Evolutionary conservation across 2,888 invertebrate genomes (phyloP).

Genomic region (Dusona sp.): DNA sequence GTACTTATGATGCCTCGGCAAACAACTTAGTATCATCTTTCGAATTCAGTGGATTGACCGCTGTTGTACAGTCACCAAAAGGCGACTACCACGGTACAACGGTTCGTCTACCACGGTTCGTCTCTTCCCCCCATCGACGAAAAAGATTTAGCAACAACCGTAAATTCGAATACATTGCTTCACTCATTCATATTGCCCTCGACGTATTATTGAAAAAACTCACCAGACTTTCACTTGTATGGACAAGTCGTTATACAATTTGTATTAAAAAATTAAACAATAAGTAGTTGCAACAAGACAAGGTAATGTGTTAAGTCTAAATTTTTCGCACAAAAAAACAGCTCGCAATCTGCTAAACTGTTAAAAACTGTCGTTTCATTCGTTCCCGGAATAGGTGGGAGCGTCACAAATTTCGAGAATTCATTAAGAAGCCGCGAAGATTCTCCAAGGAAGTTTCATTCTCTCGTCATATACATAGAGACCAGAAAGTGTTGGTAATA

Average conservation of each 20-base stretch:
- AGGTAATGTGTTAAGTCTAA: not conserved
- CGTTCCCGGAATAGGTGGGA: not conserved
- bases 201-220: not conserved
- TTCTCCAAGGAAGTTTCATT: slow-evolving; percentile 55
- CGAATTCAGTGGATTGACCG: no score
- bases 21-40: no score
- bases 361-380: slow-evolving; percentile 5
- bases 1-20: no score
- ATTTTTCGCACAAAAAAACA: not conserved
- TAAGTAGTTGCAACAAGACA: not conserved
- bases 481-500: not conserved
- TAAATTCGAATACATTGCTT: not conserved
- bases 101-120: no score
- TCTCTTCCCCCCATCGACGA: no score
- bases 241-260: not conserved
- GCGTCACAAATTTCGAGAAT: slow-evolving; percentile 54
- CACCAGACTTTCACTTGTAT: not conserved
- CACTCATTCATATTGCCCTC: not conserved
- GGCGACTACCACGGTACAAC: no score
- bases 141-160: no score
- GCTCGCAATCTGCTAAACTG: not conserved
- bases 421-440: slow-evolving; percentile 46
- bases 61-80: no score
- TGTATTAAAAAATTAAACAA: not conserved
- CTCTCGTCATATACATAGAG: slow-evolving; percentile 26